Base-by-base conservation (phyloP, 2,888 invertebrate species). In the Caenorhabditis zanzibari region DNA sequence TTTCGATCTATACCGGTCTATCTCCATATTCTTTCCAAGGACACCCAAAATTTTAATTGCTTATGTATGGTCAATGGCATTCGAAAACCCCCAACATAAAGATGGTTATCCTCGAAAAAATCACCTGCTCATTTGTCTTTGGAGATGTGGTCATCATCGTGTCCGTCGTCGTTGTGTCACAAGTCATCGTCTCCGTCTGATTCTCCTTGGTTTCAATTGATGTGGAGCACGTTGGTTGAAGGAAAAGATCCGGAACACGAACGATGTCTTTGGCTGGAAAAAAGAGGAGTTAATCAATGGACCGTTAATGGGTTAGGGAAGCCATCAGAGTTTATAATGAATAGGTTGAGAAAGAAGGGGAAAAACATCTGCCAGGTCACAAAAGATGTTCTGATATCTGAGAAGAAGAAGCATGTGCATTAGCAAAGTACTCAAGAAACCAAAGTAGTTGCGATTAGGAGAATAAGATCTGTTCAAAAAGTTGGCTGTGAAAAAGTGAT, bases 221-320 rank as follows among this genome's bases (percentile, higher is more conserved):
- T 35, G 41, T 41, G 10, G 64, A 66, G 58, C 58, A 66, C 58
- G 76, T 54, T 14, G 54, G 54, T 54, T 24, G 54, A 10, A 26
- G 26, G 12, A 26, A 26, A 54, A 26, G 24, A 24, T 24, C 49
- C 6, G 68, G 58, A 16, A 87, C 85, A 19, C 87, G 84, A 6
- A 87, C 85, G 63, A 87, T 87, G 79, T 84, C 81, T 79, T 85
- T 87, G 28, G 82, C 87, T 87, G 82, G 64, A 86, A 75, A 19
- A 38, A 68, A 38, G n/a, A n/a, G n/a, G n/a, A n/a, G 24, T 61
- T 59, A 58, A 72, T 59, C 44, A 72, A n/a, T 19, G n/a, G 47
- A 47, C 38, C 54, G 63, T 47, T 19, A 63, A 49, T 47, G 44
- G 64, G 64, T 64, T n/a, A 41, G 6, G 44, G 5, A 56, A 66